Base-by-base conservation (phyloP, 2,113 vertebrate genomes). In the Cheirogaleus medius region DNA sequence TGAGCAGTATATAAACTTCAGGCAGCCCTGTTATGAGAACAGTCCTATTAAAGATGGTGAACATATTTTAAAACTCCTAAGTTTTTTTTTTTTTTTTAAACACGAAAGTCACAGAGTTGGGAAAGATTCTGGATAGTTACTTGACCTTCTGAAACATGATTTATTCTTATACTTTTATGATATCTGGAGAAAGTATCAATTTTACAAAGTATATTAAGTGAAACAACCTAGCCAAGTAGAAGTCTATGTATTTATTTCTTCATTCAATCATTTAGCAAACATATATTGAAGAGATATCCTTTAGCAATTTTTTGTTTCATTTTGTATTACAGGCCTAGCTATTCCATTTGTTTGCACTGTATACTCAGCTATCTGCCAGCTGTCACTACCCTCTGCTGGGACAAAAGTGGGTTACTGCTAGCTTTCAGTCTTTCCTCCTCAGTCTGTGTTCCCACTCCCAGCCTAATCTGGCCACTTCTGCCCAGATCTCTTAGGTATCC, bases 171-270 rank as follows among this genome's bases (percentile, higher is more conserved):
- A 18, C 17, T 94, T 97, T 95, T 56, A 60, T 34, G 83, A 64
- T 10, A 74, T 74, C 1, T 58, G 47, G 42, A 86, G 82, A 95
- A 27, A 63, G 15, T 15, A 89, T 63, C 56, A 85, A 64, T 37
- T 93, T 96, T 73, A 54, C 54, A 68, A 91, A 97, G 54, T 73
- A 42, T n/a, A 49, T 71, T 77, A 74, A 90, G 44, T 29, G n/a
- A 87, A 90, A 82, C 20, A 74, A 54, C 7, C 44, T 42, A 39
- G 39, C 4, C 34, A 47, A 49, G 21, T 14, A 64, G 39, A 88
- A 21, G 20, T 66, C 8, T 52, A 85, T 34, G 25, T 37, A n/a
- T 83, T 90, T 71, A 52, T 78, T 82, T 87, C 14, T 68, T 77
- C n/a, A 81, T 44, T 87, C 68, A 52, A 81, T 39, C 80, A 66